Conservation (phyloP, 2,113 vertebrate species). For the Mustelus asterias region DNA sequence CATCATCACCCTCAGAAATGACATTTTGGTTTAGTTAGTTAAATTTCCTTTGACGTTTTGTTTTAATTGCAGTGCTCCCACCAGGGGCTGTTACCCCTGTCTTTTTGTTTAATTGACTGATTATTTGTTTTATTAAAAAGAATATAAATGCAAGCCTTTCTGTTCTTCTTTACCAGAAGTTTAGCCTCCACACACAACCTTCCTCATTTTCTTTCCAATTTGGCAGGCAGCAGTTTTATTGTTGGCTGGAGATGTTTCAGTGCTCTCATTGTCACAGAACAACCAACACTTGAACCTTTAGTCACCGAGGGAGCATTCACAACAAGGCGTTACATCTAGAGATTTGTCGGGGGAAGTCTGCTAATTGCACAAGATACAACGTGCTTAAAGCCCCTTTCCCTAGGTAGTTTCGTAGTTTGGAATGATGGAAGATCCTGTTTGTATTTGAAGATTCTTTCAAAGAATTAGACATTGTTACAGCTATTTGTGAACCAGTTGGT, state of each 20-base stretch:
- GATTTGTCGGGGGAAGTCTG: background rate
- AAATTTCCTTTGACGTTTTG: too few species aligned
- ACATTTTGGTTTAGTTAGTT: too few species aligned
- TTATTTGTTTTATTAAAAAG: too few species aligned
- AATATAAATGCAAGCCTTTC: background rate
- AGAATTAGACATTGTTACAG: background rate
- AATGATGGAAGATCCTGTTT: background rate
- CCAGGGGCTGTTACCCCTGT: too few species aligned
- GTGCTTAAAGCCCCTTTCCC: background rate
- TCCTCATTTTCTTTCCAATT: background rate
- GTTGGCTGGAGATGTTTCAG: background rate
- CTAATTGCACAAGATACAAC: background rate
- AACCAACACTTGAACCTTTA: background rate
- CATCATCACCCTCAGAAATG: too few species aligned
- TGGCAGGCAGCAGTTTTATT: background rate
- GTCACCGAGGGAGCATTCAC: background rate
- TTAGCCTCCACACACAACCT: background rate
- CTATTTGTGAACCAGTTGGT: background rate
- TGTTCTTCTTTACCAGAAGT: background rate
- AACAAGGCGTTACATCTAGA: background rate
- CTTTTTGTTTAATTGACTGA: too few species aligned
- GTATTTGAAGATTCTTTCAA: background rate
- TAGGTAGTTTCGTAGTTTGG: background rate
- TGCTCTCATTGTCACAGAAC: background rate
- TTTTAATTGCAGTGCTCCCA: too few species aligned